These are phyloP conservation scores for Lampris incognitus DNA, from an alignment of 2,113 vertebrate genomes.

Conservation along the genomic window DNA sequence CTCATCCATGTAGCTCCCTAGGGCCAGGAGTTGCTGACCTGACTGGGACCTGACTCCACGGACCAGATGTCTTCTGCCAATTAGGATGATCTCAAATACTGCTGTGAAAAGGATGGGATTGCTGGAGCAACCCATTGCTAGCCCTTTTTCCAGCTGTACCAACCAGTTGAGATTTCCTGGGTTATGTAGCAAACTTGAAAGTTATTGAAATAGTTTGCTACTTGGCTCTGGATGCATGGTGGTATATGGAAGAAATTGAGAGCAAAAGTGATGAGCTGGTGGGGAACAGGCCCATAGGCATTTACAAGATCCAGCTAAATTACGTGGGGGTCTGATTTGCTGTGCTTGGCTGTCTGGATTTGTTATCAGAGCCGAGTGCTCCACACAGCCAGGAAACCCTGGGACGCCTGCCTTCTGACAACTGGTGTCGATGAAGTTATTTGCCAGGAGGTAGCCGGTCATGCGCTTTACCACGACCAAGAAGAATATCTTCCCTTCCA, in stretches of 20 bases:
- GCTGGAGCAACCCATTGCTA: slow-evolving; percentile 17
- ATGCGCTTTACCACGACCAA: slow-evolving; percentile 3
- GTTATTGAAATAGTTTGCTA: slow-evolving; percentile 1
- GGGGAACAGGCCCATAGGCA: slow-evolving; percentile 8
- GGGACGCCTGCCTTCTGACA: not conserved
- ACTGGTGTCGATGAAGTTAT: not conserved
- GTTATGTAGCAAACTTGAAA: not conserved
- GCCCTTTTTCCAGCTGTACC: slow-evolving; percentile 16
- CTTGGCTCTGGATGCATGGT: not conserved
- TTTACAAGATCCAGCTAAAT: not conserved
- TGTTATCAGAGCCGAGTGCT: not conserved
- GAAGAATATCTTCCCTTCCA: not conserved
- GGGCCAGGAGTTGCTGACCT: slow-evolving; percentile 1
- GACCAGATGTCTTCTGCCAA: not conserved
- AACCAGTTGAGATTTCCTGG: not conserved
- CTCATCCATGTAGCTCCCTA: slow-evolving; percentile 19
- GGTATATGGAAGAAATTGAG: not conserved
- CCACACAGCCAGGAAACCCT: slow-evolving; percentile 9
- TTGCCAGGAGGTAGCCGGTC: not conserved
- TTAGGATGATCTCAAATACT: not conserved
- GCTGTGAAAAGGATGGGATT: slow-evolving; percentile 20
- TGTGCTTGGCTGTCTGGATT: slow-evolving; percentile 16
- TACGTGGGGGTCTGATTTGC: slow-evolving; percentile 12
- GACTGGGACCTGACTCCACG: not conserved
- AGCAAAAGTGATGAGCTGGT: not conserved